Base-by-base conservation (phyloP, 2,797 vertebrate species). In the Vireo griseus region DNA sequence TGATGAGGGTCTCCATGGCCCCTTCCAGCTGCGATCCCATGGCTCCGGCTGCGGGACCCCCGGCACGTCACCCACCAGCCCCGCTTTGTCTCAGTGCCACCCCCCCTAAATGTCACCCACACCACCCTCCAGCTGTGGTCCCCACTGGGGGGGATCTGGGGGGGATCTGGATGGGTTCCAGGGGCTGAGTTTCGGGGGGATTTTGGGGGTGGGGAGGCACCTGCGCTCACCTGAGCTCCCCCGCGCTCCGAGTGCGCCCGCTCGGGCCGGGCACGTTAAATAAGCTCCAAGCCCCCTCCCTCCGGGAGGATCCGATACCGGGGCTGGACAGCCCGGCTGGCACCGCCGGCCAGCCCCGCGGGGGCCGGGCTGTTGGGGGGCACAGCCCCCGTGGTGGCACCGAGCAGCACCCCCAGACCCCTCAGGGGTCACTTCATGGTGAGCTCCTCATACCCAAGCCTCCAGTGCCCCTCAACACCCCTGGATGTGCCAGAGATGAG, bases 1-100 rank as follows among this genome's bases (percentile, higher is more conserved):
- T 86, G 92, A 99, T 99, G 55, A 99, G 98, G 6, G 96, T 95
- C 81, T 98, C 98, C 98, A 99, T 98, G 1, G 98, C 98, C 0
- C 52, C 92, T 92, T 99, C 98, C 95, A 99, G 97, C 54, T 98
- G 95, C 5, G 98, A 98, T 13, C 82, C 92, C 99, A 99, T 99
- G 17, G 57, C 16, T 42, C 33, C 2, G 2, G 59, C 86, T 93
- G 69, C 2, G 1, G 68, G 86, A 61, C 58, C 82, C 42, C 61
- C 72, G 1, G 26, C n/a, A 52, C 9, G 22, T 71, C 28, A 22
- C 15, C 50, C 3, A 0, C 19, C 9, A 6, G 39, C 25, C 62
- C 29, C 61, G 35, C 31, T 15, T 13, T 40, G 8, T 4, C 33
- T 2, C 11, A 2, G 16, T 10, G 50, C 10, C 39, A n/a, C 48